Base-by-base conservation (phyloP, 2,113 vertebrate genomes). In the Gobiocypris rarus region DNA sequence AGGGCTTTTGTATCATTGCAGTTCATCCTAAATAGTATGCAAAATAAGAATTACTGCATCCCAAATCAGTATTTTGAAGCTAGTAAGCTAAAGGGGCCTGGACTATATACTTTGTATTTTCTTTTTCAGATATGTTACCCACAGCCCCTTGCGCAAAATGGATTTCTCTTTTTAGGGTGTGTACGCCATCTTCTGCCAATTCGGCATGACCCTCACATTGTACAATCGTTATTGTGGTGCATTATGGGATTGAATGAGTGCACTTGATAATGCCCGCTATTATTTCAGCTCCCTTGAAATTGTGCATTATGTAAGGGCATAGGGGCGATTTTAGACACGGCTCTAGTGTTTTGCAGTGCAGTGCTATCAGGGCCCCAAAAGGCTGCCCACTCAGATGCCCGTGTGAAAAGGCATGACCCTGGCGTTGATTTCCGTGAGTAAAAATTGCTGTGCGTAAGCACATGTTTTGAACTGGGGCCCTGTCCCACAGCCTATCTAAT, bases 401-500 rank as follows among this genome's bases (percentile, higher is more conserved):
- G 54, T 89, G 91, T 87, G 22, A 74, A 83, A 81, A 73, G 77
- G 38, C 43, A 56, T 28, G 45, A 81, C 54, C 41, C 84, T 69
- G 70, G 43, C 73, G 15, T 81, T 69, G 74, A 86, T 87, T 69
- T 87, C 61, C 78, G 50, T 86, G 63, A 81, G 86, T 73, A 56
- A 77, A 88, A 89, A 87, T 84, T 83, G 85, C 79, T 88, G 86
- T 69, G 82, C 81, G 82, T 89, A 89, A 89, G 90, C 89, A 91
- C 79, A 91, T 89, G 85, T 86, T 89, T 92, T 89, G 76, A 71
- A 80, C 85, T 80, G 71, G 86, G 83, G 86, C 83, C 80, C 54
- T 89, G 90, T 84, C 82, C 88, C 89, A 88, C 78, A 31, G 91
- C 8, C 4, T 92, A 89, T 90, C 89, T 90, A 84, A 87, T 34